Conservation (phyloP, 2,888 invertebrate species). For the Meteorus cinctellus region DNA sequence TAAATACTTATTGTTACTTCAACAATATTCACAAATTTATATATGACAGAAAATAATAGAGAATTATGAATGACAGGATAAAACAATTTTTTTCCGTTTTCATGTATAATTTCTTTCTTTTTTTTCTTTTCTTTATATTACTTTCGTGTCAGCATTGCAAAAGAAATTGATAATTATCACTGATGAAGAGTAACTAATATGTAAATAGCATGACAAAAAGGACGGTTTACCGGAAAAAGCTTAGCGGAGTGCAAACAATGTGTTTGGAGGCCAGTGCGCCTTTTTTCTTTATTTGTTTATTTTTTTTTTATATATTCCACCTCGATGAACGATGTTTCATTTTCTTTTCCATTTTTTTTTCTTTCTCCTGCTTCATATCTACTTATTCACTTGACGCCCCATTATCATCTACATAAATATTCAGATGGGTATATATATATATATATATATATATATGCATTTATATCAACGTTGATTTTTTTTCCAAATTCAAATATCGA, state of each 20-base stretch:
- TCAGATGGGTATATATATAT: no score
- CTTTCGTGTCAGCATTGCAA: conserved; percentile 43
- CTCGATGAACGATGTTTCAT: conserved; percentile 2
- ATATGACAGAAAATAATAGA: conserved; percentile 30
- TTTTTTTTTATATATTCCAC: conserved; percentile 46
- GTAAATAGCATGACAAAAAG: conserved; percentile 61
- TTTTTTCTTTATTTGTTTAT: conserved; percentile 53
- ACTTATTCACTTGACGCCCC: conserved; percentile 32
- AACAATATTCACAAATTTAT: conserved; percentile 51
- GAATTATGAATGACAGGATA: conserved; percentile 39
- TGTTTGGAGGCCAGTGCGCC: conserved; percentile 86
- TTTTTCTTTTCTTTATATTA: conserved; percentile 44
- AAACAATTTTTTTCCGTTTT: conserved; percentile 27
- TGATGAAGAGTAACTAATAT: conserved; percentile 58
- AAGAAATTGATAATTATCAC: conserved; percentile 56
- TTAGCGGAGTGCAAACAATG: conserved; percentile 88
- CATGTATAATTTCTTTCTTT: conserved; percentile 43
- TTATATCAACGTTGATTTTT: background rate
- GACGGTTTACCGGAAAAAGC: conserved; percentile 67
- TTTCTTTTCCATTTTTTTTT: conserved; percentile 48
- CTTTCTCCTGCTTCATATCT: conserved; percentile 44
- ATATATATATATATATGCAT: background rate
- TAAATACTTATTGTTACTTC: conserved; percentile 51
- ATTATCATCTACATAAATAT: background rate
- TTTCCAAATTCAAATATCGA: background rate